Evolutionary conservation across 2,888 invertebrate species (phyloP), one percentile per base, ranked within the genome.

Genomic region (Lasius platythorax): DNA sequence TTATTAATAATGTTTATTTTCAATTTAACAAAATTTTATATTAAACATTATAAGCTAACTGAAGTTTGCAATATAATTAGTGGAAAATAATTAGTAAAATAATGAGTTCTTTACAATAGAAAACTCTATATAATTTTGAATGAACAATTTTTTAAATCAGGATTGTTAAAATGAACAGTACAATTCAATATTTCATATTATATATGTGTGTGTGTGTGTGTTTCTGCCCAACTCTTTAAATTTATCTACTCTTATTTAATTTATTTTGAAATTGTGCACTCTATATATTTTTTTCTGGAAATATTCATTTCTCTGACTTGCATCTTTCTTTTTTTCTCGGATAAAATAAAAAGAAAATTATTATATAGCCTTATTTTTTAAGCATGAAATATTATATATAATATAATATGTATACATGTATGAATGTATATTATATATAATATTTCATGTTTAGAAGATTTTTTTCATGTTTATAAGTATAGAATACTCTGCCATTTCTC

Each of bases 21-120:
- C n/a, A 40, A 58, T 73, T 73, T 28, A 40, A 28, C 11, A 11
- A 58, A 46, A 43, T 5, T n/a, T 46, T 33, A 12, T 37, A 4
- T 61, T 61, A 61, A 43, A 23, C 3, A 43, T 61, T n/a, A 73
- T 40, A 58, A 56, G 6, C 18, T 56, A 73, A 56, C n/a, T 40
- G 15, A 74, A 75, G 3, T 18, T 74, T n/a, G 18, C 33, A 72
- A 72, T 15, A 56, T 56, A 53, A 23, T 72, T 72, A 23, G 23
- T 53, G 2, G 23, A 56, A 73, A 6, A 43, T 40, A 30, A 56
- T 43, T 18, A 30, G 30, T 43, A 50, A 58, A 58, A 43, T 18
- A 56, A 23, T 23, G 15, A 15, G 2, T 23, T 15, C 30, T 50
- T 23, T 18, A 40, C 2, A 40, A 3, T 56, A 73, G 28, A 73